phyloP scores from a whole-genome alignment of 1,140 invertebrate species.

The Harpegnathos saltator region DNA sequence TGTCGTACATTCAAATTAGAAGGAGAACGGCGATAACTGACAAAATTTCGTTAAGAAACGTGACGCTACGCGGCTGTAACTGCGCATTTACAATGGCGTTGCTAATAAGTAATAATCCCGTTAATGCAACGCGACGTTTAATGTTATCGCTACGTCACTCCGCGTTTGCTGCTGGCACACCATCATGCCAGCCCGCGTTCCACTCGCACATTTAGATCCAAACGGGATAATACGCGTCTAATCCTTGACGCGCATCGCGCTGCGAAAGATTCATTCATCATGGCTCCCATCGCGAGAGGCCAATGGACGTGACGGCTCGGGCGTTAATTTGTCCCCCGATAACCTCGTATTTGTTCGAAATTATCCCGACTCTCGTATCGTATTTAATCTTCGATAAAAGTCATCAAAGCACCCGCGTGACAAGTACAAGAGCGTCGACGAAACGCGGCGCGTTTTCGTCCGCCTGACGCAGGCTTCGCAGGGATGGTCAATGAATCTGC shows the following conservation, averaged over 20 bases:
- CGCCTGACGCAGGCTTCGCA: no score
- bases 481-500: neutral
- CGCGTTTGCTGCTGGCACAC: neutral
- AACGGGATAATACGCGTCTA: neutral
- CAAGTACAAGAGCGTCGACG: no score
- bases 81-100: neutral
- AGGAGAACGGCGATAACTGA: conserved; percentile 9
- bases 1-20: conserved; percentile 41
- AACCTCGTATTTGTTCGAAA: no score
- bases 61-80: conserved; percentile 20
- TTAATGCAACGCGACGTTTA: conserved; percentile 24
- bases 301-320: no score
- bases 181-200: neutral
- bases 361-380: no score
- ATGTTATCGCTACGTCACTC: neutral
- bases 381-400: no score
- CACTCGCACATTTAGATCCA: neutral
- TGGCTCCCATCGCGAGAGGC: no score
- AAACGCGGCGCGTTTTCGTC: no score
- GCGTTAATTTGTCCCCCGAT: no score
- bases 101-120: conserved; percentile 46
- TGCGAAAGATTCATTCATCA: conserved; percentile 1
- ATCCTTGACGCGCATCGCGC: neutral
- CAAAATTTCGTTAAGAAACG: conserved; percentile 20
- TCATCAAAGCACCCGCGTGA: no score